Percentiles rank a stretch among this genome's conserved stretches.
Conservation (phyloP, 2,888 invertebrate genomes). For the Uloborus plumipes region DNA sequence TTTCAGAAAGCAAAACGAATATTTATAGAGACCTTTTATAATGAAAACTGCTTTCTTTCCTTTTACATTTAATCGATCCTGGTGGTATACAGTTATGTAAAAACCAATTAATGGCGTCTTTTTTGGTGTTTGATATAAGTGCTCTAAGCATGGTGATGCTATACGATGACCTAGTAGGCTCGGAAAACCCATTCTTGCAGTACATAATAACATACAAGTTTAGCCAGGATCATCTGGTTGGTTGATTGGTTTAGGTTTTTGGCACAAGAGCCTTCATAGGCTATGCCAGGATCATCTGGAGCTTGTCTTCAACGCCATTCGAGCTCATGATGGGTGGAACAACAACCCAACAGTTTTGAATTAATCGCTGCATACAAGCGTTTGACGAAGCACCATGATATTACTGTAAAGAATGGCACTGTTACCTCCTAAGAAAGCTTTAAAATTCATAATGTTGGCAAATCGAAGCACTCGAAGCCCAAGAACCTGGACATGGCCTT, state of each 20-base stretch:
- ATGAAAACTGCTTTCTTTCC: too few relatives aligned
- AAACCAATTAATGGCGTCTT: too few relatives aligned
- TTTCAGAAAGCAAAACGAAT: too few relatives aligned
- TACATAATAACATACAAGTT: background rate
- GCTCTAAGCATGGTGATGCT: background rate
- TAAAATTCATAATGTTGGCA: too few relatives aligned
- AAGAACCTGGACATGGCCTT: too few relatives aligned
- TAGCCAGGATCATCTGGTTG: background rate
- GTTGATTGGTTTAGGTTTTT: too few relatives aligned
- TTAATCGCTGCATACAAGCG: background rate
- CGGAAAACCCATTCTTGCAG: background rate
- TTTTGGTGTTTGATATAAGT: background rate
- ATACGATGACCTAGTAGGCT: background rate
- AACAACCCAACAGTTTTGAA: background rate
- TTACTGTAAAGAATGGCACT: too few relatives aligned
- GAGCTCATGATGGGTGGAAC: background rate
- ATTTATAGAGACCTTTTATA: too few relatives aligned
- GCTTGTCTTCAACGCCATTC: background rate
- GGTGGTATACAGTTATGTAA: background rate
- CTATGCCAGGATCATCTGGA: slow-evolving; percentile 1
- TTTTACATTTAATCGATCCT: too few relatives aligned
- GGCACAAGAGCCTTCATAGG: too few relatives aligned
- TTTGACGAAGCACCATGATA: background rate
- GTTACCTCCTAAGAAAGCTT: too few relatives aligned
- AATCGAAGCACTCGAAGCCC: too few relatives aligned